A percentile compares a stretch with the other conserved stretches of the same genome.
Evolutionary conservation across 2,113 vertebrate species (phyloP).

Genomic region (Pygoscelis adeliae): DNA sequence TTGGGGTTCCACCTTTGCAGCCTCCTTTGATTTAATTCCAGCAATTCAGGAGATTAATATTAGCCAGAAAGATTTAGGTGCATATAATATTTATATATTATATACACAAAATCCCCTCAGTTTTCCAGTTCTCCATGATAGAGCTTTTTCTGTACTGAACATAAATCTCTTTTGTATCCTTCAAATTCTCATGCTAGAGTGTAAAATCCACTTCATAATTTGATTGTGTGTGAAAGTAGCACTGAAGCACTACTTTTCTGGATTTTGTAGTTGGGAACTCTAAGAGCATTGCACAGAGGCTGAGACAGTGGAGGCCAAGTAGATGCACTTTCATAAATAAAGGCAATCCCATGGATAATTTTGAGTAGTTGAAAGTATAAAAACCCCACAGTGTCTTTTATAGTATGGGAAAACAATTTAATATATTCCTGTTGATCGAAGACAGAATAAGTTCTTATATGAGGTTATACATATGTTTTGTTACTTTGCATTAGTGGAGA

Average conservation of each 20-base stretch:
- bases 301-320: neutral
- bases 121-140: neutral
- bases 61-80: neutral
- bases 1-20: neutral
- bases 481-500: neutral
- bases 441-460: neutral
- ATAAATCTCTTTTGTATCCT: neutral
- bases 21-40: neutral
- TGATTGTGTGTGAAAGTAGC: neutral
- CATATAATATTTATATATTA: neutral
- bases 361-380: neutral
- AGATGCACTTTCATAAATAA: neutral
- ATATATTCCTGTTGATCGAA: neutral
- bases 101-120: fast-evolving
- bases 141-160: neutral
- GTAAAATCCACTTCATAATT: neutral
- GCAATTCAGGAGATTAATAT: neutral
- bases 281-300: neutral
- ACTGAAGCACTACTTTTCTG: neutral
- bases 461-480: neutral
- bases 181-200: neutral
- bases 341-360: neutral
- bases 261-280: neutral
- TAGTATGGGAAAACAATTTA: neutral
- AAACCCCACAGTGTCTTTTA: neutral